phyloP scores from a whole-genome alignment of 2,113 vertebrate species.

The Megaceryle torquata region DNA sequence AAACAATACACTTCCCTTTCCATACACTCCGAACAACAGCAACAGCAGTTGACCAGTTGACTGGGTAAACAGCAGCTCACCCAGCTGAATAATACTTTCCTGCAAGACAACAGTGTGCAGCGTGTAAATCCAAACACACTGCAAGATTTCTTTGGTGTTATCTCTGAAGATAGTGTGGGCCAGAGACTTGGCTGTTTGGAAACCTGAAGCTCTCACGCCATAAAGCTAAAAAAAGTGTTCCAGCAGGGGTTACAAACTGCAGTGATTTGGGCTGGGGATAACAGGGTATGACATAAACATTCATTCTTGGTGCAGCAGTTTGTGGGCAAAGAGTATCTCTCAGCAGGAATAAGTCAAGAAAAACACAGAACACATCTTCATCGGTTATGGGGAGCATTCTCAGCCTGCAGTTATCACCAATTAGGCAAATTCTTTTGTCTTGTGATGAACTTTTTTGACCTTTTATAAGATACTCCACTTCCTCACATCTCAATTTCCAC shows the following conservation, averaged over 20 bases:
- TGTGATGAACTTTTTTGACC: neutral
- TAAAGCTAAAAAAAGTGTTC: neutral
- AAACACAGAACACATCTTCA: neutral
- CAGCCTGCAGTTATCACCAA: neutral
- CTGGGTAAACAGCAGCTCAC: no score
- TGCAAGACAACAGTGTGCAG: neutral
- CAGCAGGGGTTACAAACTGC: neutral
- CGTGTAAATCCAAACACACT: neutral
- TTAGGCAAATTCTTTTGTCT: neutral
- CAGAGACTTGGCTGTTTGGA: neutral
- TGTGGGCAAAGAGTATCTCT: neutral
- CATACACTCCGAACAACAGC: neutral
- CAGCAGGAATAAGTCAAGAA: neutral
- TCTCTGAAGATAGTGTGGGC: neutral
- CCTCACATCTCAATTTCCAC: neutral
- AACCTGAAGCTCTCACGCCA: neutral
- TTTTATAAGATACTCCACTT: neutral
- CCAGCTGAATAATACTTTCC: neutral
- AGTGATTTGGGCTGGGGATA: neutral
- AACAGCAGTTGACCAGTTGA: neutral
- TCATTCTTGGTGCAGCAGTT: neutral
- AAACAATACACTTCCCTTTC: neutral
- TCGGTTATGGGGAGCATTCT: neutral
- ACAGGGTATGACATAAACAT: neutral
- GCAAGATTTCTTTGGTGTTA: neutral